Evolutionary conservation across 2,797 vertebrate genomes (phyloP).

Genomic region (Chaunax sp.): DNA sequence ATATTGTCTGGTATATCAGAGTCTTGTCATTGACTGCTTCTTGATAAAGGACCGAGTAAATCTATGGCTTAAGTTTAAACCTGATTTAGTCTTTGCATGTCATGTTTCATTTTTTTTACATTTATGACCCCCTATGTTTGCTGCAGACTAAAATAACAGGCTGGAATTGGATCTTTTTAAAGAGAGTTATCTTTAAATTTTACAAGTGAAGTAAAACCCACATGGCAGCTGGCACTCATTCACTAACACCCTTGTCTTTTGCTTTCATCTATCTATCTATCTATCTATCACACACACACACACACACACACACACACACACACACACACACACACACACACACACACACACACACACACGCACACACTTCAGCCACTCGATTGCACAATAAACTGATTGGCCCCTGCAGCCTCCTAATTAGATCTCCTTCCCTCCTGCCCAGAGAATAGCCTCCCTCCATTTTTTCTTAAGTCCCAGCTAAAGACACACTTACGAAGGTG

Average conservation of each 20-base stretch:
- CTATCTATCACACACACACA: conserved; percentile 10
- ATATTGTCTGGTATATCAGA: neutral
- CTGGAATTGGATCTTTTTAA: conserved; percentile 45
- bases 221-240: conserved; percentile 44
- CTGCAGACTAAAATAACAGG: conserved; percentile 67
- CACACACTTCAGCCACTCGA: conserved; percentile 57
- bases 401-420: conserved; percentile 68
- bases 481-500: conserved; percentile 60
- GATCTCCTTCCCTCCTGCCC: conserved; percentile 51
- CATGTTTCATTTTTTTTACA: conserved; percentile 43
- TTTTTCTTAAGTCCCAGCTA: conserved; percentile 54
- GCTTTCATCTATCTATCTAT: neutral
- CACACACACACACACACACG: conserved; percentile 30
- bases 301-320: conserved; percentile 21
- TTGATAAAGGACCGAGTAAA: conserved; percentile 25
- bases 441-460: conserved; percentile 39
- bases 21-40: conserved; percentile 25
- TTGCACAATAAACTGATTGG: conserved; percentile 73
- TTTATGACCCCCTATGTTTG: conserved; percentile 51
- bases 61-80: conserved; percentile 24
- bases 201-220: conserved; percentile 61
- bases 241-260: neutral
- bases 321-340: conserved; percentile 25
- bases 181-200: conserved; percentile 78
- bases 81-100: conserved; percentile 29